Evolutionary conservation across 2,888 invertebrate species (phyloP).

Genomic region (Oscheius sp.): DNA sequence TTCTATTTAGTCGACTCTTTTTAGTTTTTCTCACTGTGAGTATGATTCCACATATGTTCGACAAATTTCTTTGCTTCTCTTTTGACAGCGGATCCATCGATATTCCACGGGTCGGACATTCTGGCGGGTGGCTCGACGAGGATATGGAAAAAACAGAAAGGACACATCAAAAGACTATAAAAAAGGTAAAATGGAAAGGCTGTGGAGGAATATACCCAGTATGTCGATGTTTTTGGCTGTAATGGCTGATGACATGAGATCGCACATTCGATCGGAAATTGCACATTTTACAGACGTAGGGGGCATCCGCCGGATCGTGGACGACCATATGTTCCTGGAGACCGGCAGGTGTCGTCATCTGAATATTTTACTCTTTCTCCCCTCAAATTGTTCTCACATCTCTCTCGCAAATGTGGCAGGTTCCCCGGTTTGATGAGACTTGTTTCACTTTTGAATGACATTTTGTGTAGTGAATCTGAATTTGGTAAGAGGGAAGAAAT

Average conservation of each 20-base stretch:
- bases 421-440: background rate
- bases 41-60: constrained; percentile 25
- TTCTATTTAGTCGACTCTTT: background rate
- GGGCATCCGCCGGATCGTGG: constrained; percentile 46
- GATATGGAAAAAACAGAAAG: constrained; percentile 21
- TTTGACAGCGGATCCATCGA: background rate
- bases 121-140: background rate
- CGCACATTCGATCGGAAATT: constrained; percentile 45
- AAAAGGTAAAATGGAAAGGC: background rate
- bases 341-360: constrained; percentile 1
- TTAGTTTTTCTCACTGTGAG: background rate
- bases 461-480: constrained; percentile 26
- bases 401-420: constrained; percentile 29
- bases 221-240: constrained; percentile 38
- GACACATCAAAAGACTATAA: constrained; percentile 35
- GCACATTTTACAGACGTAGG: constrained; percentile 50
- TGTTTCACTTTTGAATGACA: constrained; percentile 1
- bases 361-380: background rate
- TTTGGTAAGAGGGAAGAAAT: background rate
- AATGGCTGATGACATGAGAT: constrained; percentile 41
- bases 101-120: background rate
- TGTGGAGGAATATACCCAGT: constrained; percentile 40
- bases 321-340: constrained; percentile 34
- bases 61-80: background rate
- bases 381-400: constrained; percentile 16